These are phyloP conservation scores for Microtus richardsoni DNA, from an alignment of 2,113 vertebrate species.

Conservation along the genomic window DNA sequence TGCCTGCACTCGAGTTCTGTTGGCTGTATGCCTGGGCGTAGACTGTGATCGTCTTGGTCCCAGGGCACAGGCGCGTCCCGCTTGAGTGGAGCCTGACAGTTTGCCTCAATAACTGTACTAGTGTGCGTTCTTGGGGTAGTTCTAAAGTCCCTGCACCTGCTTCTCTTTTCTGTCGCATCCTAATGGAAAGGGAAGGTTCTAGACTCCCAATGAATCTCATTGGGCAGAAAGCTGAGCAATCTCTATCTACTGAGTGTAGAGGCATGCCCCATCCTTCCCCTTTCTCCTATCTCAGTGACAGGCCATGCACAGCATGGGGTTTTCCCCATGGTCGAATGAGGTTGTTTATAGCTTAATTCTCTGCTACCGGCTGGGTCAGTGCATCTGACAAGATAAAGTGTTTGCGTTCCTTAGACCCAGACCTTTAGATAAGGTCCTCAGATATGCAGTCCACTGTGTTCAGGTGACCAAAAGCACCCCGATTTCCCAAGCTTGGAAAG, in stretches of 20 bases:
- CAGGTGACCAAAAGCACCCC: neutral
- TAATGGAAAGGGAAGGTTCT: fast-evolving
- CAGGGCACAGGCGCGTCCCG: neutral
- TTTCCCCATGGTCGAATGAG: neutral
- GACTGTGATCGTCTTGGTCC: neutral
- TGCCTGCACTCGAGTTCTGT: neutral
- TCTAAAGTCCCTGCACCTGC: neutral
- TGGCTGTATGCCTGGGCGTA: neutral
- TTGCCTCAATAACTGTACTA: neutral
- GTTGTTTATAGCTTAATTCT: neutral
- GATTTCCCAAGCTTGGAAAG: neutral
- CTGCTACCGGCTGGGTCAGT: fast-evolving
- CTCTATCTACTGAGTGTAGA: too few species aligned
- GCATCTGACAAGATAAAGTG: fast-evolving
- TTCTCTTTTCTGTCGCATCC: neutral
- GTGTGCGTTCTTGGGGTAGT: neutral
- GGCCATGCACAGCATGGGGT: neutral
- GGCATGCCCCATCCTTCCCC: neutral
- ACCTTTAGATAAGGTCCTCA: neutral
- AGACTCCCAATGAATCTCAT: neutral
- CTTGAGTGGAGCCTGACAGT: too few species aligned
- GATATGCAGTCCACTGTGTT: neutral
- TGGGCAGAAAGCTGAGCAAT: too few species aligned
- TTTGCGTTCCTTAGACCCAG: neutral
- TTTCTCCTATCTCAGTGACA: neutral